Percentiles rank a stretch among this genome's conserved stretches.
Conservation (phyloP, 2,888 invertebrate genomes). For the Hemistola chrysoprasaria region DNA sequence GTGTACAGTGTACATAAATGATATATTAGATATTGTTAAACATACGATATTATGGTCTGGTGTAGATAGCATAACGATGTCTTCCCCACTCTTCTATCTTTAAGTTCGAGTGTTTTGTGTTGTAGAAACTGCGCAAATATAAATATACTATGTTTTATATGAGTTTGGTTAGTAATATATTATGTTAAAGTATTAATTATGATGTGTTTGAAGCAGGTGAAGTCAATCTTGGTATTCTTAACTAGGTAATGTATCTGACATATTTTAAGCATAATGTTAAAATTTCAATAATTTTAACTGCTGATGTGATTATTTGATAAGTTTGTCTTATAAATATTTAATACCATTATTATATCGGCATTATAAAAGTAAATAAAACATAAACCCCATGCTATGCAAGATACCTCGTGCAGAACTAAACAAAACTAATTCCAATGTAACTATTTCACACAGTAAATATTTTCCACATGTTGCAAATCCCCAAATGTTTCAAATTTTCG, state of each 20-base stretch:
- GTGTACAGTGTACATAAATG: constrained; percentile 62
- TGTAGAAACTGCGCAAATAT: constrained; percentile 74
- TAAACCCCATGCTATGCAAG: constrained; percentile 22
- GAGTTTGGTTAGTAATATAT: constrained; percentile 40
- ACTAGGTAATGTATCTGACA: no score
- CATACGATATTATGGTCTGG: constrained; percentile 67
- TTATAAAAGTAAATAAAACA: constrained; percentile 12
- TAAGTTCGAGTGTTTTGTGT: constrained; percentile 79
- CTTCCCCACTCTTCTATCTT: constrained; percentile 68
- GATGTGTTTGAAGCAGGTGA: constrained; percentile 25
- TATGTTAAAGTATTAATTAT: constrained; percentile 21
- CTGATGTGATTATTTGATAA: no score
- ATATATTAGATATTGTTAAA: constrained; percentile 43
- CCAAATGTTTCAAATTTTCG: constrained; percentile 43
- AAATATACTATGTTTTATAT: constrained; percentile 47
- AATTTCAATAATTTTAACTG: no score
- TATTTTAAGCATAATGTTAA: no score
- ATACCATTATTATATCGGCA: constrained; percentile 3
- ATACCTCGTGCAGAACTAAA: constrained; percentile 17
- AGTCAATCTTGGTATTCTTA: no score
- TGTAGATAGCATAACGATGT: constrained; percentile 62
- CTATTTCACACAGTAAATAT: constrained; percentile 1
- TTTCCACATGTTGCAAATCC: constrained; percentile 44
- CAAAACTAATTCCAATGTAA: constrained; percentile 5
- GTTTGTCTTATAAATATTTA: constrained; percentile 1